A percentile compares a stretch with the other conserved stretches of the same genome.
These are phyloP conservation scores for Oophaga sylvatica DNA, from an alignment of 2,797 vertebrate species.

Conservation along the genomic window DNA sequence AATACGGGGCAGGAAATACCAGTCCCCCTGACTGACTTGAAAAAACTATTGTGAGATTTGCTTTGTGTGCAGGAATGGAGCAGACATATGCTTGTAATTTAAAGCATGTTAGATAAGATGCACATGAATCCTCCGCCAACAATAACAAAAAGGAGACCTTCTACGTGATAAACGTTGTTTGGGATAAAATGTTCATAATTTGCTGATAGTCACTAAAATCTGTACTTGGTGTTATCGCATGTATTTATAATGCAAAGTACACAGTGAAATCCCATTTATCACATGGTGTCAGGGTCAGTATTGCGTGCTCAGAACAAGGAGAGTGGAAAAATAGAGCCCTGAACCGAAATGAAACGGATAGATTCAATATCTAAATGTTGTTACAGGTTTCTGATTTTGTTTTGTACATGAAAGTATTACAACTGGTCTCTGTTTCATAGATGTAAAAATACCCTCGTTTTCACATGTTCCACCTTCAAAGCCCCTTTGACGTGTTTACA, in stretches of 20 bases:
- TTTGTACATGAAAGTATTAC: not conserved
- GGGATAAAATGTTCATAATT: slow-evolving; percentile 23
- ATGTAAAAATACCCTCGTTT: not conserved
- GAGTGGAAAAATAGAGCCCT: slow-evolving; percentile 5
- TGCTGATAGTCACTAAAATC: slow-evolving; percentile 14
- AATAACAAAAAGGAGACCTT: slow-evolving; percentile 31
- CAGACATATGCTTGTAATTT: slow-evolving; percentile 52
- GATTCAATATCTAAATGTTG: not conserved
- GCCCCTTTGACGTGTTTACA: not conserved
- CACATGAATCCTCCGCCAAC: slow-evolving; percentile 25
- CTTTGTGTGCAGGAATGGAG: slow-evolving; percentile 16
- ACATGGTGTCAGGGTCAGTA: slow-evolving; percentile 3
- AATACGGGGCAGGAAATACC: slow-evolving; percentile 17
- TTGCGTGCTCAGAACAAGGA: not conserved
- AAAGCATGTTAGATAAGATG: slow-evolving; percentile 47
- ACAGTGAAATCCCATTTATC: slow-evolving; percentile 29
- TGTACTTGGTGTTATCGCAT: slow-evolving; percentile 6
- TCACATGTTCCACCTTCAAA: not conserved
- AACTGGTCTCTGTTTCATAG: not conserved
- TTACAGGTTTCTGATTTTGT: not conserved
- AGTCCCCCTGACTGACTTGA: not conserved
- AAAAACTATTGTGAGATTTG: slow-evolving; percentile 7
- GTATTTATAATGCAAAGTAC: slow-evolving; percentile 27
- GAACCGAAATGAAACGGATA: not conserved
- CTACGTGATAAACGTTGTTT: slow-evolving; percentile 31